Percentiles rank a stretch among this genome's conserved stretches.
Evolutionary conservation across 2,113 vertebrate genomes (phyloP).

Genomic region (Rhodinocichla rosea): DNA sequence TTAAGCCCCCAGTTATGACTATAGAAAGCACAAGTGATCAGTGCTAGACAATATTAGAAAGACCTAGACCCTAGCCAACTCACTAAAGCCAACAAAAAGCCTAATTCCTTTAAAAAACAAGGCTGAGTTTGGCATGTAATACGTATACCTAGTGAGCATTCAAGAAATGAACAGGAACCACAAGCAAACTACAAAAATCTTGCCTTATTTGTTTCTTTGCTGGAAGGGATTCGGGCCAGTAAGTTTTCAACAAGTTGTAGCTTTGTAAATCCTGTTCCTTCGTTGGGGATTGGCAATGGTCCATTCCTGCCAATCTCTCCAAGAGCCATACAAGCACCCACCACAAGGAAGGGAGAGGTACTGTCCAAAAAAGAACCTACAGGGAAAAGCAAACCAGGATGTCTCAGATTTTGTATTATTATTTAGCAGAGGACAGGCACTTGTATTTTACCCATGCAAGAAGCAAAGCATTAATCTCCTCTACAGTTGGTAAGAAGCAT

Average conservation of each 20-base stretch:
- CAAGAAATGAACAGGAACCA: neutral
- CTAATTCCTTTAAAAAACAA: neutral
- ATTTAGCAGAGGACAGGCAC: neutral
- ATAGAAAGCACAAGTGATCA: neutral
- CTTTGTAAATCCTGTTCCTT: constrained; percentile 90
- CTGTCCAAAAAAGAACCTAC: constrained; percentile 90
- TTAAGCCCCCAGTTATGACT: neutral
- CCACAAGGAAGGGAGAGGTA: constrained; percentile 79
- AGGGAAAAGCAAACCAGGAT: neutral
- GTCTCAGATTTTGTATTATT: neutral
- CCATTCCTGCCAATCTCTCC: constrained; percentile 94
- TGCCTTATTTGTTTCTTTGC: constrained; percentile 94
- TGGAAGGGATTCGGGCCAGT: constrained; percentile 87
- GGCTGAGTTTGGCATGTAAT: neutral
- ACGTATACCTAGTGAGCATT: neutral
- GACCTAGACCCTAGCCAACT: neutral
- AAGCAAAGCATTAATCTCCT: neutral
- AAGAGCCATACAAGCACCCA: constrained; percentile 90
- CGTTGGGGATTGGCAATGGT: constrained; percentile 81
- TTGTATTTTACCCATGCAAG: neutral
- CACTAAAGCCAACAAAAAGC: neutral
- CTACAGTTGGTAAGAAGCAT: neutral
- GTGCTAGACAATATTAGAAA: neutral
- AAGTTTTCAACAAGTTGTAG: constrained; percentile 87
- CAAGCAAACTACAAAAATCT: neutral